Evolutionary conservation across 37 sponge, comb jelly and placozoan species (phyloP).

Genomic region (Beroe forskalii): DNA sequence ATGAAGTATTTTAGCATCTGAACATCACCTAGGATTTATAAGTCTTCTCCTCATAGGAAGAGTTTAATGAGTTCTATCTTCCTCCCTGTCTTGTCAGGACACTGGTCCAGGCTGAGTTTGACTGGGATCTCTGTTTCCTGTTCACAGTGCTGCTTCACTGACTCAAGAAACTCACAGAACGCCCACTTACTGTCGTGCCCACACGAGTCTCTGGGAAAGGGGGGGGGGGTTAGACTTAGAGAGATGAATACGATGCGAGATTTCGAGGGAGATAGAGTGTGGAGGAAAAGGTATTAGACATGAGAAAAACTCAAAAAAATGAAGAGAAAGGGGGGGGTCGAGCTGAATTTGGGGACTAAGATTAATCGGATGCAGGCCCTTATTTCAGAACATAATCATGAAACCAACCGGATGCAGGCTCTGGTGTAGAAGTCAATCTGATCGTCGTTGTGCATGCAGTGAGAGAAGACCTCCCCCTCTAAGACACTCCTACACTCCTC

Average conservation of each 20-base stretch:
- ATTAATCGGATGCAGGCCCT: too few relatives aligned
- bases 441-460: conserved; percentile 45
- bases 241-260: too few relatives aligned
- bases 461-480: conserved; percentile 31
- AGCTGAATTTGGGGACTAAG: too few relatives aligned
- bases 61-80: conserved; percentile 36
- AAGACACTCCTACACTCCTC: conserved; percentile 46
- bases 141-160: conserved; percentile 57
- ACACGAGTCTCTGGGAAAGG: conserved; percentile 26
- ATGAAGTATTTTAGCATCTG: too few relatives aligned
- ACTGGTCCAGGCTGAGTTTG: not conserved
- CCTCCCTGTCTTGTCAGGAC: conserved; percentile 2
- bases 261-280: too few relatives aligned
- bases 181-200: conserved; percentile 38
- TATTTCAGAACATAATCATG: too few relatives aligned
- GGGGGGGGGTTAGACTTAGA: not conserved
- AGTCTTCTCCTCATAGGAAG: not conserved
- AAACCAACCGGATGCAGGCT: conserved; percentile 50
- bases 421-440: conserved; percentile 60
- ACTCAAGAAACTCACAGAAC: conserved; percentile 62
- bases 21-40: not conserved
- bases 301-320: too few relatives aligned
- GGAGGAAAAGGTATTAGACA: too few relatives aligned
- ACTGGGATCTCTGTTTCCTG: conserved; percentile 57
- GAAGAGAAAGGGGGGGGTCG: too few relatives aligned